Base-by-base conservation (phyloP, 2,797 vertebrate species). In the Acrossocheilus wenchowensis region DNA sequence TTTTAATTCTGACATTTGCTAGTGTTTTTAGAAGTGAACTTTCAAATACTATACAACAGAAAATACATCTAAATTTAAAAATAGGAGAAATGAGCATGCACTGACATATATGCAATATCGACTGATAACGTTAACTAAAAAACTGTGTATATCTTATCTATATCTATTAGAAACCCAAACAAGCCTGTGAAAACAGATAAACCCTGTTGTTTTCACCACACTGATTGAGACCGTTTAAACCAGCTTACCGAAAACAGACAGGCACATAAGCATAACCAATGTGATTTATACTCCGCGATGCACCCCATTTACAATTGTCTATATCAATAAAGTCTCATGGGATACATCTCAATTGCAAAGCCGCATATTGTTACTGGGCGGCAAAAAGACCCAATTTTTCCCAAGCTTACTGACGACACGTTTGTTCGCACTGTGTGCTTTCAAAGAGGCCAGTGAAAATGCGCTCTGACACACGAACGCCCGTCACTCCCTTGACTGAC, bases 261-360 rank as follows among this genome's bases (percentile, higher is more conserved):
- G 30, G 21, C 36, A 64, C 78, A 74, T 39, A 50, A 73, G 68
- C 78, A 86, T 81, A 81, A 85, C 50, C 74, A 83, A 64, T 26
- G 36, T 87, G 66, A 79, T 81, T 80, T 75, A 66, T 57, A 41
- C 45, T 75, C 68, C 1, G 57, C 11, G 34, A 57, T 81, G 54
- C 23, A 6, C 43, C 23, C 36, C 78, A 75, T 86, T 86, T 86
- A 81, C 78, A 52, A 81, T 66, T 66, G 85, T 86, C 85, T 75
- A 75, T 75, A 64, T 86, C 85, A 81, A 81, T 86, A 75, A 79
- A 81, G 54, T 86, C 78, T 81, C 78, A 34, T 21, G 71, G 57
- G 50, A 81, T 39, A 50, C 57, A 81, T 68, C 85, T 86, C 78
- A 86, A 86, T 74, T 68, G 23, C 10, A 81, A 74, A 86, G 30